Evolutionary conservation across 2,797 vertebrate species (phyloP), one percentile per base, ranked within the genome.

Genomic region (Setipinna tenuifilis): DNA sequence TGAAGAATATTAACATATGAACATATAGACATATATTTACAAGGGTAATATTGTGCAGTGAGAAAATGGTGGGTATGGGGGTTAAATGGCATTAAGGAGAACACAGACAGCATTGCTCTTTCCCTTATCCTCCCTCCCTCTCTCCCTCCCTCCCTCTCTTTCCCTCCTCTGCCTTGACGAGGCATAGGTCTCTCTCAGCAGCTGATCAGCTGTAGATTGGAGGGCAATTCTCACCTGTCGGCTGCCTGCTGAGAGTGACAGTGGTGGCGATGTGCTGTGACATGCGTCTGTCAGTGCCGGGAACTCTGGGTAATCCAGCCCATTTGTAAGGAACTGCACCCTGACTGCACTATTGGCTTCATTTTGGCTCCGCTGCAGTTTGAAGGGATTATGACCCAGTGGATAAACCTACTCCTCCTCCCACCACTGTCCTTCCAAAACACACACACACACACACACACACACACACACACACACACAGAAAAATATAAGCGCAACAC

Each of bases 371-470:
- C 86, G 85, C 85, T 87, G 90, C 91, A 91, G 90, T 86, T 87
- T 85, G 87, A 91, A 92, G 89, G 90, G 91, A 93, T 94, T 93
- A 94, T 87, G 91, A 89, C 91, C 89, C 89, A 89, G 85, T 88
- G 92, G 90, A 94, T 94, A 91, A 90, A 92, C 90, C 92, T 89
- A 91, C 90, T 87, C 91, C 85, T 89, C 92, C 91, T 92, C 88
- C 86, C 83, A 90, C 85, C 84, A 48, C 81, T 83, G 91, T 91
- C 89, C 87, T 89, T 87, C 88, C 87, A 89, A 89, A 90, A 81
- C 23, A 35, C 80, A 81, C 59, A 23, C 62, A 75, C 31, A 82
- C 41, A 44, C 83, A 86, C 35, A 78, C 61, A 58, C 83, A 85
- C 87, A 86, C 84, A 82, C 50, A 82, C 14, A 50, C 71, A 65